These are phyloP conservation scores for Lasius platythorax DNA, from an alignment of 2,888 invertebrate genomes.

Conservation along the genomic window DNA sequence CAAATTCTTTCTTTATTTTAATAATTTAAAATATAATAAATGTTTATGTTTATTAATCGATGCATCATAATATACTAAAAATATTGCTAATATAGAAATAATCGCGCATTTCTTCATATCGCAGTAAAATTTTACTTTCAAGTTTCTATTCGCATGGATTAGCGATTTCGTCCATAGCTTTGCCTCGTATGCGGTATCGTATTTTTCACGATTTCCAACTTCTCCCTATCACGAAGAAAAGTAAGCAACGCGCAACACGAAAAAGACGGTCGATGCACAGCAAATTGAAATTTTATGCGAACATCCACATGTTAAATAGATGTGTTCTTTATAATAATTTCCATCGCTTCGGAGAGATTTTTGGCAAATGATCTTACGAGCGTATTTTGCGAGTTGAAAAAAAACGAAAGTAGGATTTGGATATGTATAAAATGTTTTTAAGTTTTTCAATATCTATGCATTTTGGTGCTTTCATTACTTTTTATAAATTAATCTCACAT, in stretches of 20 bases:
- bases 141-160: constrained; percentile 29
- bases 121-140: constrained; percentile 31
- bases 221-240: constrained; percentile 23
- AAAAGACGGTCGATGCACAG: constrained; percentile 24
- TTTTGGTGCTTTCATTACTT: too few species aligned
- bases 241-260: background rate
- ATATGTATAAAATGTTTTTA: background rate
- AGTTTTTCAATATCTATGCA: background rate
- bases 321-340: constrained; percentile 42
- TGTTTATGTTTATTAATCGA: background rate
- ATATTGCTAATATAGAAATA: background rate
- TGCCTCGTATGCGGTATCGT: constrained; percentile 1
- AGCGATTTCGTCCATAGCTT: constrained; percentile 35
- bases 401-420: background rate
- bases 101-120: constrained; percentile 14
- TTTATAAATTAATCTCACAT: background rate
- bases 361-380: background rate
- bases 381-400: background rate
- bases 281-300: constrained; percentile 52
- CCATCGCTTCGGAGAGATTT: constrained; percentile 8
- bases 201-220: constrained; percentile 45
- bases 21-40: background rate
- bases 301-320: constrained; percentile 27
- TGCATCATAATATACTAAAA: background rate
- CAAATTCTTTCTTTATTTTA: background rate